Base-by-base conservation (phyloP, 2,113 vertebrate genomes). In the Austrofundulus limnaeus region DNA sequence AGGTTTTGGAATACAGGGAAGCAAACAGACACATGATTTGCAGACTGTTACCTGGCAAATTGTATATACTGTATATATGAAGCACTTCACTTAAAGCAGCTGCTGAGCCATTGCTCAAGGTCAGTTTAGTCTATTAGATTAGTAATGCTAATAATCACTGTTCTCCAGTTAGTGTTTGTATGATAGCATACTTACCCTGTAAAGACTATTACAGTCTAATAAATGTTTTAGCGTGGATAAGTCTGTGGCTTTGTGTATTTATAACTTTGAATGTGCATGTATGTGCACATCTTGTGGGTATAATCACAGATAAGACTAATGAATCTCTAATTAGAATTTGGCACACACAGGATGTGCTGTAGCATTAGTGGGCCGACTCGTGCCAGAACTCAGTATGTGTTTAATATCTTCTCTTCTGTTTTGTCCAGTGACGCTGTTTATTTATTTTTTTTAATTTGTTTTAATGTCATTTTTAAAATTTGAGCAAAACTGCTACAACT, bases 21-120 rank as follows among this genome's bases (percentile, higher is more conserved):
- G 77, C 78, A 84, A 85, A 75, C 80, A 87, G 82, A 85, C 75
- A 80, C 45, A 66, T 66, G 72, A 83, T 78, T 83, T 74, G 31
- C 79, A 59, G 83, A 84, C 68, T 59, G 64, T 66, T 57, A 43
- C 59, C 61, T 83, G 79, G 79, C 43, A 48, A 77, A 52, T 34
- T 38, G 66, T 67, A n/a, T n/a, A n/a, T n/a, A n/a, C n/a, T n/a
- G n/a, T n/a, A n/a, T 65, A 48, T 66, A 61, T 67, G 82, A 55
- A 75, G 59, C 66, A 77, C 77, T 82, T 61, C 37, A 53, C 78
- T 76, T 79, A 51, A 84, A 42, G 81, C 77, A 47, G 69, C 67
- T 61, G 81, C 52, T 66, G 52, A 64, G 73, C 58, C 11, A 11
- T 39, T 43, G 57, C 71, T 75, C 9, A 67, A 76, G 65, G 78